Evolutionary conservation across 2,888 invertebrate species (phyloP), one percentile per base, ranked within the genome.

Genomic region (Lithophane leautieri): DNA sequence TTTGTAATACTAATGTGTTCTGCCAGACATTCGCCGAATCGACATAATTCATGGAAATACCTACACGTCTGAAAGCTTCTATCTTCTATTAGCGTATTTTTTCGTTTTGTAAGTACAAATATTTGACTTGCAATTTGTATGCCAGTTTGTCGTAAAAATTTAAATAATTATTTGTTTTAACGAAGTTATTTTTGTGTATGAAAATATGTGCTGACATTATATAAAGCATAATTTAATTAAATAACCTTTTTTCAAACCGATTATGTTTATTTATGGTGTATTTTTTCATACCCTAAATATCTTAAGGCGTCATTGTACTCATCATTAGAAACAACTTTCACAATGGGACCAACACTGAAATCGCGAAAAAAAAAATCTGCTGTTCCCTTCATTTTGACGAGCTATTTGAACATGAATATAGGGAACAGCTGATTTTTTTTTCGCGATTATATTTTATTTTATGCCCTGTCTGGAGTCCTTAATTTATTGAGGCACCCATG

Each of bases 11-110:
- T 80, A 80, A 83, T 81, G 71, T 73, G 73, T 71, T 73, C 25
- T 62, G 54, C 52, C 77, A 84, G 82, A 75, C 75, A 66, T 81
- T 70, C 67, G 58, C 75, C 58, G 50, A 34, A 79, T 70, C 58
- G 54, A 71, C 67, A 73, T 73, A 58, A 81, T 84, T 83, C 73
- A 67, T 81, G 78, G 81, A 83, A 83, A 80, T 71, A 70, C n/a
- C n/a, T n/a, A n/a, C 42, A 62, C 28, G 68, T 66, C 78, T 84
- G 71, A 56, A 83, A 80, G 66, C 70, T 42, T 42, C 58, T 75
- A 82, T 82, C 70, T 42, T 42, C 58, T 75, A 82, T 82, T 82
- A 63, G 72, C 84, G 81, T 84, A 78, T 56, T 77, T 84, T 80
- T 72, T 80, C 67, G 66, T 80, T 73, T 68, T n/a, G 34, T n/a